Evolutionary conservation across 2,797 vertebrate species (phyloP), one percentile per base, ranked within the genome.

Genomic region (Dendrocincla fuliginosa): DNA sequence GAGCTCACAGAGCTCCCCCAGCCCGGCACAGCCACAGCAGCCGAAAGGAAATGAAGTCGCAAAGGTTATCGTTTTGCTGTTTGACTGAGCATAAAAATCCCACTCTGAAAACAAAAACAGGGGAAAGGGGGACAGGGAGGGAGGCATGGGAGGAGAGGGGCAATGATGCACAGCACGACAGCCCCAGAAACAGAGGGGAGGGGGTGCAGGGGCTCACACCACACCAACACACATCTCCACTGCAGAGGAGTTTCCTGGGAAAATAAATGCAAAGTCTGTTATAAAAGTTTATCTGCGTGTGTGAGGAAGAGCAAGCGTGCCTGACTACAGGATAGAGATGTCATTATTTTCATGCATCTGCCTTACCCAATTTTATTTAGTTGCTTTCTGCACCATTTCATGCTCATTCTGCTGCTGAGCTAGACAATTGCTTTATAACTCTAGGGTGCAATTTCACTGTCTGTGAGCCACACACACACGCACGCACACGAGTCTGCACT

Each of bases 331-430:
- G 39, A 89, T 17, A 39, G 83, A 50, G 79, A 93, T 87, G 96
- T 94, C 92, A 64, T 93, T 60, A 97, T 95, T 96, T 94, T 94
- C 95, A 92, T 76, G 95, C 91, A 77, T 91, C 63, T 79, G 96
- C 97, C 95, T 63, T 50, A 90, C 95, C 96, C 97, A 81, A 94
- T 94, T 92, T 95, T 91, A 96, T 86, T 95, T 91, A 80, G 93
- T 97, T 90, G 96, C 97, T 98, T 97, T 97, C 98, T 97, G 98
- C 97, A 96, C 97, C 97, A 96, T 97, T 98, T 98, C 98, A 94
- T 95, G 91, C 97, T 96, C 95, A 82, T 91, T 97, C 96, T 93
- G 96, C 97, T 97, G 97, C 97, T 95, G 96, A 97, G 97, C 96
- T 88, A 97, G 97, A 97, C 97, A 95, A 97, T 92, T 95, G 97